phyloP scores from a whole-genome alignment of 2,888 invertebrate genomes.

The Chalcis sispes region DNA sequence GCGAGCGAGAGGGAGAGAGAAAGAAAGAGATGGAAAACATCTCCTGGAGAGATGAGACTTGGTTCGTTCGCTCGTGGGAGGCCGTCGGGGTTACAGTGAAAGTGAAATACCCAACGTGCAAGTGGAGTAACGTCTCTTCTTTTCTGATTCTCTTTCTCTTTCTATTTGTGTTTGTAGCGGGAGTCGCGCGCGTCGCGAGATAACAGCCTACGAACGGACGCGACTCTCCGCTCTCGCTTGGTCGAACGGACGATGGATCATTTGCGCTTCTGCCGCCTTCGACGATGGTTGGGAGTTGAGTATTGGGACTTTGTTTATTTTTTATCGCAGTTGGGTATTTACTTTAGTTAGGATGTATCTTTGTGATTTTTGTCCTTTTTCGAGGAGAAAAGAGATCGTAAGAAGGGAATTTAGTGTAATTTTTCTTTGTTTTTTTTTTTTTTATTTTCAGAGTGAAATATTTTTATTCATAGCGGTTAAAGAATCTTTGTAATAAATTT shows the following conservation, averaged over 20 bases:
- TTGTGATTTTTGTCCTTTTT: too few relatives aligned
- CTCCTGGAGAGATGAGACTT: slow-evolving; percentile 64
- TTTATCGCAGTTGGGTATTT: too few relatives aligned
- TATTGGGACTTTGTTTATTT: too few relatives aligned
- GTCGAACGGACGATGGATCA: not conserved
- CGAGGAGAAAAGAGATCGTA: too few relatives aligned
- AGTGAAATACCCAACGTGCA: slow-evolving; percentile 70
- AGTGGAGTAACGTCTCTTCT: slow-evolving; percentile 72
- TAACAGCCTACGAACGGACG: slow-evolving; percentile 34
- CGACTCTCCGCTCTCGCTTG: not conserved
- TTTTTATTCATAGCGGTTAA: too few relatives aligned
- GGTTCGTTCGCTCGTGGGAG: slow-evolving; percentile 65
- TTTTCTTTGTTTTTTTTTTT: not conserved
- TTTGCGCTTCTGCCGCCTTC: too few relatives aligned
- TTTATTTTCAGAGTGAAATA: not conserved
- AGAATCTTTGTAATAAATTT: too few relatives aligned
- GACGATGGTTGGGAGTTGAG: too few relatives aligned
- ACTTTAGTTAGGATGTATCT: too few relatives aligned
- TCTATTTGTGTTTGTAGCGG: slow-evolving; percentile 34
- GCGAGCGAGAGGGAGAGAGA: slow-evolving; percentile 11
- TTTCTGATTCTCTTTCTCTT: too few relatives aligned
- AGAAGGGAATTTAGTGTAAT: too few relatives aligned
- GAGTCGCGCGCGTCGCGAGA: slow-evolving; percentile 38
- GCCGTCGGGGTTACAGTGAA: slow-evolving; percentile 70
- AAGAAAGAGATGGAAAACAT: slow-evolving; percentile 41